These are phyloP conservation scores for Sebastes reedi DNA, from an alignment of 2,797 vertebrate genomes.

Conservation along the genomic window DNA sequence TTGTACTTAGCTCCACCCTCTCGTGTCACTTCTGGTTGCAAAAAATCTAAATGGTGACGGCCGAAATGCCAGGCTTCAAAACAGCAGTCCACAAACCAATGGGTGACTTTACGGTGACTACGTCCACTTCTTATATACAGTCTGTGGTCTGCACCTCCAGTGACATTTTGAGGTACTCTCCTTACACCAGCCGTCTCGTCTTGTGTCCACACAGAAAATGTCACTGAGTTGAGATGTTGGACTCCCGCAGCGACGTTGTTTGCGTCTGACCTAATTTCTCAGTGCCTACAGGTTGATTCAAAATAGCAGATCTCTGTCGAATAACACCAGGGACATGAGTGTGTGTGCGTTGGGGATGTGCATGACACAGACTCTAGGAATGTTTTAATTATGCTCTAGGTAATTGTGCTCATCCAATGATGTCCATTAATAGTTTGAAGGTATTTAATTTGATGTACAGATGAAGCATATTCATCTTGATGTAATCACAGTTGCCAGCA, in stretches of 20 bases:
- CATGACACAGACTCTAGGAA: constrained; percentile 3
- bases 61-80: too few species aligned
- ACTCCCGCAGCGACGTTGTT: constrained; percentile 28
- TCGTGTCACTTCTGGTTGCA: too few species aligned
- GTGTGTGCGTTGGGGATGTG: not conserved
- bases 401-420: not conserved
- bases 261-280: constrained; percentile 62
- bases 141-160: not conserved
- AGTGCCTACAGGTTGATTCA: constrained; percentile 48
- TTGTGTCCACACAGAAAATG: constrained; percentile 54
- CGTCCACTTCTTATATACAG: too few species aligned
- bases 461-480: not conserved
- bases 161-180: constrained; percentile 47
- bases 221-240: constrained; percentile 29
- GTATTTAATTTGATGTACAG: not conserved
- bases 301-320: constrained; percentile 44
- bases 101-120: too few species aligned
- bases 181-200: not conserved
- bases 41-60: too few species aligned
- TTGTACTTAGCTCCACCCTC: too few species aligned
- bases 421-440: constrained; percentile 1
- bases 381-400: constrained; percentile 6
- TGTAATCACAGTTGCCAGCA: not conserved
- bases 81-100: too few species aligned
- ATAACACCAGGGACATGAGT: not conserved